Conservation (phyloP, 1,140 invertebrate genomes). For the Heliothis subflexa region DNA sequence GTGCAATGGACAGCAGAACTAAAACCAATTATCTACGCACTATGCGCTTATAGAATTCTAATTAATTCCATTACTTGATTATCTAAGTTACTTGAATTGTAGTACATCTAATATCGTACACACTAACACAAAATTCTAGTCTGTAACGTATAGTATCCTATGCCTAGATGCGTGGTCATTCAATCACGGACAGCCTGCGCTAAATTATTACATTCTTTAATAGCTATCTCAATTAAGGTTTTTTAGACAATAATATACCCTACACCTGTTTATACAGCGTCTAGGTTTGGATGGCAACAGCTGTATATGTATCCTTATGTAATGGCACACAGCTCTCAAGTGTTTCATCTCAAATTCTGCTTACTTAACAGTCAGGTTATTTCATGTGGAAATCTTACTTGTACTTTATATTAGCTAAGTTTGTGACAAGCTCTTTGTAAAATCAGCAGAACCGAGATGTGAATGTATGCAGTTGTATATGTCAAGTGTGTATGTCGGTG, state of each 20-base stretch:
- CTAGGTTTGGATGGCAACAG: conserved; percentile 8
- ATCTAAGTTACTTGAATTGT: conserved; percentile 10
- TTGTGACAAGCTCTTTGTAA: conserved; percentile 5
- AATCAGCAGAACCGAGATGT: conserved; percentile 22
- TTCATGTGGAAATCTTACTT: conserved; percentile 17
- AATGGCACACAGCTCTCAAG: conserved; percentile 35
- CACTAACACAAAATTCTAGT: conserved; percentile 33
- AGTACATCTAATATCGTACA: conserved; percentile 8
- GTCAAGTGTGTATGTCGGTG: not conserved
- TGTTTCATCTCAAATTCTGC: not conserved
- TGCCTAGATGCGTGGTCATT: conserved; percentile 4
- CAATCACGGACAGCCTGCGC: conserved; percentile 9
- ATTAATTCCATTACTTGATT: not conserved
- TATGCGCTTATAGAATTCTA: conserved; percentile 3
- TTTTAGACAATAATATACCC: conserved; percentile 18
- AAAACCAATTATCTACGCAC: not conserved
- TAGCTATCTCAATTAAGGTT: conserved; percentile 32
- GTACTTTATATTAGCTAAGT: conserved; percentile 17
- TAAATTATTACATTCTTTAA: conserved; percentile 26
- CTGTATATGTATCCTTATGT: not conserved
- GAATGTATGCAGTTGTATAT: conserved; percentile 9
- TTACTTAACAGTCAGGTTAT: conserved; percentile 12
- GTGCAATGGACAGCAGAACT: not conserved
- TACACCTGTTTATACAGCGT: conserved; percentile 9
- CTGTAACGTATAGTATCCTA: conserved; percentile 15